Conservation (phyloP, 2,797 vertebrate genomes). For the Myiotriccus ornatus region DNA sequence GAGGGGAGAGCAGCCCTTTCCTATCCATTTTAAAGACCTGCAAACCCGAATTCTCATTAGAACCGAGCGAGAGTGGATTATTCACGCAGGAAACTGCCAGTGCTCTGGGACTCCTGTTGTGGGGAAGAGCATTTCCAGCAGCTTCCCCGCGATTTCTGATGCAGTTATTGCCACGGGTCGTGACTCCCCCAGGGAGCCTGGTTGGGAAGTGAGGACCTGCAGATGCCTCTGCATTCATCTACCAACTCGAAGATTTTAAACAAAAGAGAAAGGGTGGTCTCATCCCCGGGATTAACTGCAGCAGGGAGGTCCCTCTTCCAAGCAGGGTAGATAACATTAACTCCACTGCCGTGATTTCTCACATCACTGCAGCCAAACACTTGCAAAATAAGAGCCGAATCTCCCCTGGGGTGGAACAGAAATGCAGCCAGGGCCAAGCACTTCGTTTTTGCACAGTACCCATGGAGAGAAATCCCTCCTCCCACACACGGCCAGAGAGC, state of each 20-base stretch:
- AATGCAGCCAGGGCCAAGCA: background rate
- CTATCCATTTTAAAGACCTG: background rate
- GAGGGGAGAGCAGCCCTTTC: background rate
- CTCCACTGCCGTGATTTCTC: background rate
- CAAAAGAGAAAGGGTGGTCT: slow-evolving; percentile 16
- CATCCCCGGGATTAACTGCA: background rate
- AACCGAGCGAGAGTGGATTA: background rate
- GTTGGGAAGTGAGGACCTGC: background rate
- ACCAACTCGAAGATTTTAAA: background rate
- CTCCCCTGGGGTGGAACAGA: background rate
- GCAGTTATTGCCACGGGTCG: background rate
- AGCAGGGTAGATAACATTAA: background rate
- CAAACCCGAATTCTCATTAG: background rate
- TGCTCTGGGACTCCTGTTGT: background rate
- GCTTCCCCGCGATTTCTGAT: rapidly evolving
- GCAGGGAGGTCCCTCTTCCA: background rate
- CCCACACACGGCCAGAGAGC: rapidly evolving
- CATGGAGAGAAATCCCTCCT: background rate
- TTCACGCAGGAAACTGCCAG: background rate
- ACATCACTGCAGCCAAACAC: background rate
- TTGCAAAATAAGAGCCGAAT: background rate
- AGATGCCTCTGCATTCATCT: background rate
- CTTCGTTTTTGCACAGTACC: rapidly evolving
- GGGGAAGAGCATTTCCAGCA: background rate
- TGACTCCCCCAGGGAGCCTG: rapidly evolving